phyloP scores from a whole-genome alignment of 2,113 vertebrate genomes.

The Irena cyanogastra region DNA sequence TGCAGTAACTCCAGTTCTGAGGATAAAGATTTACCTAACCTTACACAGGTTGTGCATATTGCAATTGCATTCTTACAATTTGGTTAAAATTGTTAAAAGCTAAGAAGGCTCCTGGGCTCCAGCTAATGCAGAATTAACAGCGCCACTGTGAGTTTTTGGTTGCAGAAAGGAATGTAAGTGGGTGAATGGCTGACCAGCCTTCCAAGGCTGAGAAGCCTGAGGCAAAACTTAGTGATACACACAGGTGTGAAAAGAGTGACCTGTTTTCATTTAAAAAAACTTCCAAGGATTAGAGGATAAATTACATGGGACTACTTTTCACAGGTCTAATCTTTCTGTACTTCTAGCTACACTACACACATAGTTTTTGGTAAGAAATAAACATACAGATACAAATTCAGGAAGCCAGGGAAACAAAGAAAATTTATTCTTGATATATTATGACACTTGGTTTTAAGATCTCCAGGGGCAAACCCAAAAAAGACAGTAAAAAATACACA shows the following conservation, averaged over 20 bases:
- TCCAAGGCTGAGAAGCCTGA: neutral
- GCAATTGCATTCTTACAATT: neutral
- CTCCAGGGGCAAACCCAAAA: neutral
- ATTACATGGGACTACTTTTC: neutral
- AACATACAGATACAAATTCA: neutral
- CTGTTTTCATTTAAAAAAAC: neutral
- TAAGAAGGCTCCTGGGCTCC: neutral
- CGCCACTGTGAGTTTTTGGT: neutral
- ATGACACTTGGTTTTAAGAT: neutral
- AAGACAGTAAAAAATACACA: neutral
- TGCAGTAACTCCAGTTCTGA: neutral
- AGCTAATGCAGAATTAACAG: neutral
- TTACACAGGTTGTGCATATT: neutral
- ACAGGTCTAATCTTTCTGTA: neutral
- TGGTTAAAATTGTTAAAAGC: neutral
- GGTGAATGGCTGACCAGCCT: neutral
- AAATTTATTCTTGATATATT: neutral
- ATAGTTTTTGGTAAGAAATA: neutral
- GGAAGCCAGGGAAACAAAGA: neutral
- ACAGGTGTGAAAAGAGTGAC: accelerated
- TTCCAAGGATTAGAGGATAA: neutral
- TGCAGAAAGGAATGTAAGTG: neutral
- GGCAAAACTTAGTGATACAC: neutral
- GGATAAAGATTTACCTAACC: neutral
- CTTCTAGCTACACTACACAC: neutral